A percentile compares a stretch with the other conserved stretches of the same genome.
Evolutionary conservation across 2,113 vertebrate genomes (phyloP).

Genomic region (Carlito syrichta): DNA sequence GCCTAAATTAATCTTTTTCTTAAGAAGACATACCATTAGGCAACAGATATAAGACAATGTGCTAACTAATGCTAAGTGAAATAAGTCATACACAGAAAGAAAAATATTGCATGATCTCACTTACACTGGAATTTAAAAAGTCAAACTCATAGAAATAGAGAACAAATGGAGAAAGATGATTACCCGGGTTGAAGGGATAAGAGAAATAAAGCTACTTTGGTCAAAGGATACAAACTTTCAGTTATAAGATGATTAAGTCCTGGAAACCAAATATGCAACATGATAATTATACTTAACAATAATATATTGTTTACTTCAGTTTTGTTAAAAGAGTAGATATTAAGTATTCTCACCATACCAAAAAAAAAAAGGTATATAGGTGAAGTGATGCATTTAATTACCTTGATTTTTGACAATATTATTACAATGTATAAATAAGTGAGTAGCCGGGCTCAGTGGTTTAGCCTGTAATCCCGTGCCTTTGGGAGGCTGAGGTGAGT

Average conservation of each 20-base stretch:
- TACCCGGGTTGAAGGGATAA: background rate
- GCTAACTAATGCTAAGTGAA: background rate
- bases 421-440: background rate
- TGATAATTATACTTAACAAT: background rate
- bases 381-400: background rate
- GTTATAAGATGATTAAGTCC: background rate
- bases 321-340: background rate
- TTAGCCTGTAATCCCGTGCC: too few species aligned
- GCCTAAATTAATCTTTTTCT: background rate
- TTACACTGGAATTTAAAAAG: background rate
- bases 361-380: background rate
- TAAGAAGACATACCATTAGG: background rate
- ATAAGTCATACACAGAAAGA: background rate
- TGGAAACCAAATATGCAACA: background rate
- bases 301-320: background rate
- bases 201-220: background rate
- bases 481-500: too few species aligned
- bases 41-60: background rate
- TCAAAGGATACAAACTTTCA: background rate
- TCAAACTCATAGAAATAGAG: background rate
- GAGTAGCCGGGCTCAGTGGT: too few species aligned
- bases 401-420: background rate
- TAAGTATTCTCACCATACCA: background rate
- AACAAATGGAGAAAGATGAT: background rate
- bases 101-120: background rate